Evolutionary conservation across 2,113 vertebrate genomes (phyloP).

Genomic region (Leucosticte australis): DNA sequence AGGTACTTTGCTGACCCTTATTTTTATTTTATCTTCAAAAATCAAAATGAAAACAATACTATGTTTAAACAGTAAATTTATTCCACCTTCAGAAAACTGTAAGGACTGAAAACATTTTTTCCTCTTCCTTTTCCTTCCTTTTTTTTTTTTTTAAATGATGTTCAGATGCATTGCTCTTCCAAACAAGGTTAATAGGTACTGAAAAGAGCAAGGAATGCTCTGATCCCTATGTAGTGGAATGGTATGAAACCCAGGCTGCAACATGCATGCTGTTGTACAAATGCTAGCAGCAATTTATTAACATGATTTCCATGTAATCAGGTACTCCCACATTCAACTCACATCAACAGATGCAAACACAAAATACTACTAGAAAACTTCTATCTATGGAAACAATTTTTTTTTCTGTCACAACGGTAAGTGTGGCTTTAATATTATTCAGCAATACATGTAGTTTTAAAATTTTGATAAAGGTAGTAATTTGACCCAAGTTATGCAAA

Average conservation of each 20-base stretch:
- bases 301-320: background rate
- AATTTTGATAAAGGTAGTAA: background rate
- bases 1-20: background rate
- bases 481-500: background rate
- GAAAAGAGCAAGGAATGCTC: background rate
- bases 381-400: background rate
- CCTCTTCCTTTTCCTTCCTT: background rate
- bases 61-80: background rate
- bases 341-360: background rate
- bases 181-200: background rate
- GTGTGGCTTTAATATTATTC: background rate
- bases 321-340: background rate
- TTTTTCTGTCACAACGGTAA: background rate
- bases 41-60: background rate
- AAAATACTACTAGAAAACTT: background rate
- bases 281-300: background rate
- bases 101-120: background rate
- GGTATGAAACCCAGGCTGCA: constrained; percentile 16
- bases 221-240: background rate
- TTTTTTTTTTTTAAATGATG: background rate
- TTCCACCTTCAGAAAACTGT: background rate
- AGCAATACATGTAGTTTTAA: background rate
- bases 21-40: background rate
- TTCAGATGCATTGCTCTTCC: background rate
- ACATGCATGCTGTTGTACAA: background rate